Base-by-base conservation (phyloP, 2,888 invertebrate genomes). In the Nemoura dubitans region DNA sequence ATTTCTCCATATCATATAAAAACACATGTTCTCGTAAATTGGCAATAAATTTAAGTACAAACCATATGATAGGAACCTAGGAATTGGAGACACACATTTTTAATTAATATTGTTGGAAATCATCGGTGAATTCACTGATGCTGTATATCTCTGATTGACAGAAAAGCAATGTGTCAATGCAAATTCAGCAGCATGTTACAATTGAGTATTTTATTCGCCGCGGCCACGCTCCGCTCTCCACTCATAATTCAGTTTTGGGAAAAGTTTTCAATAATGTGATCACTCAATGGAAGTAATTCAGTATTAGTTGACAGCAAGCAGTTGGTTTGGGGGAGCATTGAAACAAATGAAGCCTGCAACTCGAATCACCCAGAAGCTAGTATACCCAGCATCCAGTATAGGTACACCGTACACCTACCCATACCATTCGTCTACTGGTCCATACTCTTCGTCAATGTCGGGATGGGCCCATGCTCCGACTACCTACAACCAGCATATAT, bases 261-360 rank as follows among this genome's bases (percentile, higher is more conserved):
- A 59, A 59, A 14, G 59, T 59, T 59, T 59, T 59, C 59, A 59
- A 59, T 59, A 59, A 59, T 59, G 59, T 21, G 59, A 59, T 59
- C 59, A 59, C 59, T 59, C 59, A 59, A 59, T 59, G 59, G 59
- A 59, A 59, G 59, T 59, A 59, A 59, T 59, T 59, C 59, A 59
- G 59, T 59, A 59, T 59, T 59, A 59, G 59, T 59, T 59, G 59
- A 59, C 59, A 59, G 59, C 59, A 21, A 1, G 21, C 59, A 59
- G 59, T 21, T 59, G 59, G 59, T 59, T 59, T 36, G 21, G 59
- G 59, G 59, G 21, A 59, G 21, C 59, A 59, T 59, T 14, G 59
- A 59, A 59, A 21, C 59, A 59, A 59, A 59, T 21, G 59, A 59
- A 59, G 59, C 16, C 59, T 59, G 21, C 16, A 59, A 21, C 59